Base-by-base conservation (phyloP, 2,888 invertebrate species). In the Fragum sueziense region DNA sequence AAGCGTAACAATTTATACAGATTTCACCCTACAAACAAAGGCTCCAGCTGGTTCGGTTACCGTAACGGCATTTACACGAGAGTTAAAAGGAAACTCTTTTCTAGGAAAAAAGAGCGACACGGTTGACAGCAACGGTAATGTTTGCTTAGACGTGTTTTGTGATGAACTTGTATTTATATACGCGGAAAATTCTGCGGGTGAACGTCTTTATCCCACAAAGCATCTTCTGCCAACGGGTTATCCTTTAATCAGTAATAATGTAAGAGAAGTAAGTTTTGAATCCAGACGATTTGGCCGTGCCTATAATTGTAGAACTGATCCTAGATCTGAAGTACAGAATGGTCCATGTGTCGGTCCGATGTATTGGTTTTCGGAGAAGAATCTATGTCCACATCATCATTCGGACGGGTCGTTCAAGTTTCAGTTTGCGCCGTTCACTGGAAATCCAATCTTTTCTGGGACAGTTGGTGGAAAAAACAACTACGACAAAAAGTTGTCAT, bases 351-450 rank as follows among this genome's bases (percentile, higher is more conserved):
- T 25, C 33, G 76, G 70, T 20, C 76, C 76, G 1, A 34, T 70
- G 74, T 74, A 25, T 47, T 65, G 0, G 17, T 75, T 31, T 29
- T 27, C 65, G 1, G 27, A 68, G 29, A 52, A 37, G 14, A 37
- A 54, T 37, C 25, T 25, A 7, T 71, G 71, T 34, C 27, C 31
- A 6, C 37, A 47, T 3, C 27, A 57, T 7, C 33, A 51, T 27
- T 27, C 62, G 52, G 72, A 52, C 17, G 17, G n/a, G 17, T 29
- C 61, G 1, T 81, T 70, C 33, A 47, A 41, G 51, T 81, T 81
- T 31, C 7, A 72, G 29, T 81, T 81, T 62, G 80, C 80, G 2
- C 71, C 71, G 11, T 74, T 71, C 51, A 65, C 80, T 17, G 69
- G 59, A 29, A 41, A 25, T 2, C 72, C 71, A n/a, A 25, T 27